phyloP scores from a whole-genome alignment of 2,113 vertebrate species.

The Labrus mixtus region DNA sequence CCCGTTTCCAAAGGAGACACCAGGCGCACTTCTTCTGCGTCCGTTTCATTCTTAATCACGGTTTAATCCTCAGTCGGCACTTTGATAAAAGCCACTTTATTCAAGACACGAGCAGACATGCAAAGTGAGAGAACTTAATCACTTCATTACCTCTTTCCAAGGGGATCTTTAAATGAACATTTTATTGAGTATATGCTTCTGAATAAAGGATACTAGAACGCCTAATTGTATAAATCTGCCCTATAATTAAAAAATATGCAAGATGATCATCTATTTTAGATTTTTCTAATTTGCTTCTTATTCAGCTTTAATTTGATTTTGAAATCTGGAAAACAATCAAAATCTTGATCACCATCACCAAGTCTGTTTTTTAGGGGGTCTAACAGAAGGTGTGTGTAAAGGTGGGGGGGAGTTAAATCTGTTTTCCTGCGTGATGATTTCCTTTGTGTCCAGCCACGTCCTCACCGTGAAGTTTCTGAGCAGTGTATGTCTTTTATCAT shows the following conservation, averaged over 20 bases:
- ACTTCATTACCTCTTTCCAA: constrained; percentile 34
- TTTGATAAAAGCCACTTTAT: constrained; percentile 49
- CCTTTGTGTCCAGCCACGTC: too few species aligned
- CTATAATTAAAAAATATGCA: neutral
- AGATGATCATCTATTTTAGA: neutral
- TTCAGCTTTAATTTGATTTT: neutral
- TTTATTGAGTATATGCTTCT: constrained; percentile 10
- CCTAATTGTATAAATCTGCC: neutral
- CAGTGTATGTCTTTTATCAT: too few species aligned
- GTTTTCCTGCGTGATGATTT: too few species aligned
- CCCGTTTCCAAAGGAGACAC: constrained; percentile 34
- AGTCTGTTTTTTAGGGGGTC: too few species aligned
- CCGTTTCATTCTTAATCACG: constrained; percentile 39
- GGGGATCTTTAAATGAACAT: constrained; percentile 39
- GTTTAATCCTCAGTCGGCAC: constrained; percentile 34
- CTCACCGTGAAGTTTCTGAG: too few species aligned
- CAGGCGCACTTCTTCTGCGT: constrained; percentile 30
- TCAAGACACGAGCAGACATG: constrained; percentile 38
- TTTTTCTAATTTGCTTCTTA: neutral
- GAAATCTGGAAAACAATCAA: neutral
- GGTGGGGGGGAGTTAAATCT: too few species aligned
- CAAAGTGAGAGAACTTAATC: constrained; percentile 32
- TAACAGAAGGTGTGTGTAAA: too few species aligned
- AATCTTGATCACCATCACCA: too few species aligned
- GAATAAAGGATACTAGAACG: neutral